phyloP scores from a whole-genome alignment of 2,797 vertebrate species.

The Danio jaintianensis region DNA sequence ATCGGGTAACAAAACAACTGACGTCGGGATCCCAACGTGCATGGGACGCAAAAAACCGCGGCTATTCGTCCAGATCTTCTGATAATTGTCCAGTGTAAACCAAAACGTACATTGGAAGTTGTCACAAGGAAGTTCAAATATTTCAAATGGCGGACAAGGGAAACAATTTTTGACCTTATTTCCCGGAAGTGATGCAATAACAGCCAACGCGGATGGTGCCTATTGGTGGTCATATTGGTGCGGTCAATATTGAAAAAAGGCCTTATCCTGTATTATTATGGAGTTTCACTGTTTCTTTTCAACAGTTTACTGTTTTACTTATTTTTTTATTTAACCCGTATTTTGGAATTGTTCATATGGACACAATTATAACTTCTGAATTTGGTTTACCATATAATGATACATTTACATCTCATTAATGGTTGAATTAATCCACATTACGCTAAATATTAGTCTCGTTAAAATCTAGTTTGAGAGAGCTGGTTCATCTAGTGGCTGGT shows the following conservation, averaged over 20 bases:
- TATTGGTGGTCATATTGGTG: slow-evolving; percentile 38
- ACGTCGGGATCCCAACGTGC: slow-evolving; percentile 23
- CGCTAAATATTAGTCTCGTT: neutral
- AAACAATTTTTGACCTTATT: slow-evolving; percentile 76
- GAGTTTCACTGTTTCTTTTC: neutral
- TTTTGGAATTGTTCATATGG: neutral
- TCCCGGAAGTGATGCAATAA: slow-evolving; percentile 74
- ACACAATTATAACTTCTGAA: neutral
- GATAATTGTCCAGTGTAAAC: slow-evolving; percentile 55
- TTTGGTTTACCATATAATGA: neutral
- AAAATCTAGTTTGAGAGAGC: neutral
- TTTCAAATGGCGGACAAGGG: slow-evolving; percentile 84
- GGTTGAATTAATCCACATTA: neutral
- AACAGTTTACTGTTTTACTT: neutral
- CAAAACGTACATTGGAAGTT: slow-evolving; percentile 66
- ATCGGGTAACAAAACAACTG: neutral
- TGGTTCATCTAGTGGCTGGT: neutral
- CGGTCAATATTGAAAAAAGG: slow-evolving; percentile 10
- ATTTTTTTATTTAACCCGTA: neutral
- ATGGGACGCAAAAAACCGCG: neutral
- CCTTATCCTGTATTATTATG: too few relatives aligned
- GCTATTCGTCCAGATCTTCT: neutral
- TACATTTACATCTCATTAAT: neutral
- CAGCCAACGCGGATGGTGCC: neutral
- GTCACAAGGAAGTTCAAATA: slow-evolving; percentile 85